These are phyloP conservation scores for Pollenia labialis DNA, from an alignment of 2,888 invertebrate genomes.

Conservation along the genomic window DNA sequence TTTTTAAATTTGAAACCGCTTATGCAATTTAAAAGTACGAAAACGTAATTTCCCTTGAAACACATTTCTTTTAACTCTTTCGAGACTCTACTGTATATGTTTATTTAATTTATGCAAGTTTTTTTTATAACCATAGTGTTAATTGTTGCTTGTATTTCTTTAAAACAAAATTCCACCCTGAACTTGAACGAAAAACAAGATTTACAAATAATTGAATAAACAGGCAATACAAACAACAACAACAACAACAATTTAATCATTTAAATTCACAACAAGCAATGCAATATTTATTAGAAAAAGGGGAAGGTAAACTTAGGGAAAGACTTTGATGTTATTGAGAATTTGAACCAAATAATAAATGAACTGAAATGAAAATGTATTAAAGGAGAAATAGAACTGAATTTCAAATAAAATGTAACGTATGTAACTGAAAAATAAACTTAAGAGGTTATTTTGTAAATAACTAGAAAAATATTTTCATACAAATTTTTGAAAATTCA, in stretches of 20 bases:
- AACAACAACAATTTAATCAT: not conserved
- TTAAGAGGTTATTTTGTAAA: too few species aligned
- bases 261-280: conserved; percentile 39
- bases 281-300: not conserved
- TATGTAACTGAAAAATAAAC: too few species aligned
- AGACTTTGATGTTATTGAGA: not conserved
- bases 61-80: too few species aligned
- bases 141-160: not conserved
- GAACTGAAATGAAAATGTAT: too few species aligned
- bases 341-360: too few species aligned
- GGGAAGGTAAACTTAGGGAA: conserved; percentile 1
- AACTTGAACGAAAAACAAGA: conserved; percentile 65
- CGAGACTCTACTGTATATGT: not conserved
- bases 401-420: too few species aligned
- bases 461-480: too few species aligned
- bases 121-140: not conserved
- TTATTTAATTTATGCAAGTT: conserved; percentile 8
- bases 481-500: too few species aligned
- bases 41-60: too few species aligned
- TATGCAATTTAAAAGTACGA: too few species aligned
- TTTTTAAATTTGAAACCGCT: too few species aligned
- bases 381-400: too few species aligned
- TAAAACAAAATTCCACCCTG: conserved; percentile 38
- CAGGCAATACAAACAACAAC: not conserved
- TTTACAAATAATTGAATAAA: conserved; percentile 33